Base-by-base conservation (phyloP, 2,113 vertebrate species). In the Lanius ludovicianus region DNA sequence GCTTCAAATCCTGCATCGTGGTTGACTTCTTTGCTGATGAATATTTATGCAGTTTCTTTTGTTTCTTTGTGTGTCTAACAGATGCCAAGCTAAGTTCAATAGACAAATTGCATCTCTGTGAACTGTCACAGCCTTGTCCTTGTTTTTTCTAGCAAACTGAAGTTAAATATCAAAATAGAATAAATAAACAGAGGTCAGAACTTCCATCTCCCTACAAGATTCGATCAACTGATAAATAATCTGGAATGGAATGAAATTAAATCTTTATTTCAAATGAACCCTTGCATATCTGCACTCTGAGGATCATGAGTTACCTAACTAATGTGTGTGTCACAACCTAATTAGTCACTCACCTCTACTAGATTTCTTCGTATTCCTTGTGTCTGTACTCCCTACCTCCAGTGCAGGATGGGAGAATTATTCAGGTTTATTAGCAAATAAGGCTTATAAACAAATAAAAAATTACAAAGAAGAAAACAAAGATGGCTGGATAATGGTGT, bases 11-110 rank as follows among this genome's bases (percentile, higher is more conserved):
- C 77, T 90, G 79, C 69, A 90, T 90, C 10, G 2, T 84, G 86
- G 76, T 71, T 93, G 93, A 94, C 56, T 92, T 87, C 83, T 90
- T 89, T 87, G 44, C 93, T 90, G 83, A 96, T 97, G 88, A 96
- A 96, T 97, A 96, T 96, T 93, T 94, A 96, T 97, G 88, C 76
- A 18, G 49, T 90, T 97, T 89, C 95, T 93, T 96, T 92, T 96
- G 92, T 95, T 95, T 95, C 84, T 95, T 90, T 93, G n/a, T 87
- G 64, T 90, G 52, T 90, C 83, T 96, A 93, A 82, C 83, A 95
- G 90, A 93, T 90, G 92, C 93, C 92, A 94, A 68, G 95, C 49
- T 71, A 96, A 95, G 92, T 96, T 96, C 95, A 96, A 90, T 81
- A 96, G 96, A 96, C 74, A 95, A 96, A 96, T 96, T 90, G 88